Evolutionary conservation across 2,113 vertebrate species (phyloP), one percentile per base, ranked within the genome.

Genomic region (Chunga burmeisteri): DNA sequence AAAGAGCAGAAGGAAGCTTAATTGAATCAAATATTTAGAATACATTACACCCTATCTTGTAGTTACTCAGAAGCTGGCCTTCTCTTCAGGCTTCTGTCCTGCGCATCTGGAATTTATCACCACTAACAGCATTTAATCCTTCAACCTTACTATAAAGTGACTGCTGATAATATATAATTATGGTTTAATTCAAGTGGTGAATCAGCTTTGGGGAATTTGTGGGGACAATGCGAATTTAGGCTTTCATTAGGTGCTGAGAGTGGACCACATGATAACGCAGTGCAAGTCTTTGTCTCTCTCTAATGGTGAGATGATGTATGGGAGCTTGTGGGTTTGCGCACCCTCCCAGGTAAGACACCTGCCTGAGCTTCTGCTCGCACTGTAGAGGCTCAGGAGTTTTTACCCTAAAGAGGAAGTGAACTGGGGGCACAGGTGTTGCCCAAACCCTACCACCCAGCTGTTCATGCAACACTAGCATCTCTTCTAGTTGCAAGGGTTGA

Each of bases 1-100:
- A 97, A 96, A 96, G 96, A 96, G 86, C 96, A 97, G 97, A 97
- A 96, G 97, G 97, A 93, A 97, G 91, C 93, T 92, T 96, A 97
- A 96, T 94, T 97, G 93, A 95, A 97, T 95, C 93, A 96, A 96
- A 97, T 96, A 95, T 95, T 96, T 95, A 96, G 96, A 96, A 96
- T 95, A 86, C 74, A 96, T 96, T 96, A 96, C n/a, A 55, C 53
- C 85, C 55, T 80, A 17, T 90, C 91, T 95, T 92, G 67, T 50
- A 90, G 81, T 86, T 95, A 87, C 87, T 92, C 91, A 92, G 72
- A 94, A 85, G 59, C 78, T 95, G 89, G 81, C 63, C 87, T 83
- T 88, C 83, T 90, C 94, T 83, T 93, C 87, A 93, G 56, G 87
- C 87, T 91, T 93, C 89, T 97, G 93, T 94, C 93, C 91, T 75